Evolutionary conservation across 2,113 vertebrate species (phyloP), one percentile per base, ranked within the genome.

Genomic region (Mugil cephalus): DNA sequence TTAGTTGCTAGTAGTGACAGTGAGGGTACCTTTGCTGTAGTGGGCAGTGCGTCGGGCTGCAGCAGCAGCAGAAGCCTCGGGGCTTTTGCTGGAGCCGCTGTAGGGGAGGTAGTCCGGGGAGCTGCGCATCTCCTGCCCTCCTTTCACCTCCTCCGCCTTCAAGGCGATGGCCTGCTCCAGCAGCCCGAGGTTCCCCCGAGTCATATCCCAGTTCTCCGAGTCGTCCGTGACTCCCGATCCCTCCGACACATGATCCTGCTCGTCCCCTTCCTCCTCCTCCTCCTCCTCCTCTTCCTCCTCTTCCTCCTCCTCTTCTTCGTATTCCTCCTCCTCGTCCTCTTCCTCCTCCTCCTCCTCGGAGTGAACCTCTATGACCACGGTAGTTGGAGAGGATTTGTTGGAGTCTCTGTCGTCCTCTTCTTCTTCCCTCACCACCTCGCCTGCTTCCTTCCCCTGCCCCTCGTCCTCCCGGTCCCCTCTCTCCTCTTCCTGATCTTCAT

Each of bases 141-240:
- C 92, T 17, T 93, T 94, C 42, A 96, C 97, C 91, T 99, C 96
- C 90, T 96, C 96, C 0, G 98, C 98, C 87, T 99, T 99, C 82
- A 99, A 92, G 1, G 98, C 98, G 0, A 99, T 99, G 88, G 98
- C 98, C 89, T 99, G 96, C 88, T 99, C 98, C 87, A 99, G 91
- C 54, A 99, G 94, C 7, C 96, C 97, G 87, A 99, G 93, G 90
- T 99, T 99, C 4, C 98, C 98, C 35, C 97, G 94, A 0, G 96
- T 96, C 97, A 99, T 96, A 80, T 99, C 98, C 0, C 98, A 98
- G 86, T 96, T 96, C 87, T 99, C 98, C 0, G 96, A 97, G 90
- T 97, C 98, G 0, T 98, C 97, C 0, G 97, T 98, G 81, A 96
- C 91, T 0, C 93, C 91, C 0, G 97, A 97, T 69, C 96, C 95